These are phyloP conservation scores for Lycaena phlaeas DNA, from an alignment of 2,888 invertebrate species.

Conservation along the genomic window DNA sequence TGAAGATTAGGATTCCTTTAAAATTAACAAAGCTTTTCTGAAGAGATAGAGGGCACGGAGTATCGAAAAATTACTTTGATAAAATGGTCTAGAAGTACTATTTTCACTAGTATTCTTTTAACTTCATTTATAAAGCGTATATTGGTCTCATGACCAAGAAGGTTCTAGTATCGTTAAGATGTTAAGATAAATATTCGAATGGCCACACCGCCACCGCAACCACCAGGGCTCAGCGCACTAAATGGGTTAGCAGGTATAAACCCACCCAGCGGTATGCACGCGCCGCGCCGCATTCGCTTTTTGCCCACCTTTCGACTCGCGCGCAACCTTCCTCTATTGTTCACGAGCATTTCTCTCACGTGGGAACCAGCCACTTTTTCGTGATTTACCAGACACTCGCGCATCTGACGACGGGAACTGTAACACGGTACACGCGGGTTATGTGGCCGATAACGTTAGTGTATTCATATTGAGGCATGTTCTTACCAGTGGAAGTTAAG, in stretches of 20 bases:
- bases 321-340: conserved; percentile 61
- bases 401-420: conserved; percentile 36
- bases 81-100: too few species aligned
- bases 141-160: too few species aligned
- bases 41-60: too few species aligned
- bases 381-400: conserved; percentile 52
- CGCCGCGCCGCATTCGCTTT: conserved; percentile 61
- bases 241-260: conserved; percentile 64
- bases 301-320: conserved; percentile 70
- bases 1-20: too few species aligned
- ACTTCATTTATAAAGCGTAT: too few species aligned
- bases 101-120: too few species aligned
- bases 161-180: too few species aligned
- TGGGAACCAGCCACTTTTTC: conserved; percentile 55
- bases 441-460: conserved; percentile 21
- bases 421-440: conserved; percentile 37
- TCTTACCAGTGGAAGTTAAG: conserved; percentile 49
- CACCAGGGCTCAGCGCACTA: neutral
- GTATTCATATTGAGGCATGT: conserved; percentile 40
- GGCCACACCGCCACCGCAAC: too few species aligned
- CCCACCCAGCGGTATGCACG: conserved; percentile 23
- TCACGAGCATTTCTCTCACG: conserved; percentile 63
- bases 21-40: too few species aligned
- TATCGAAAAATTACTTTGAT: too few species aligned
- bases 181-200: too few species aligned